Evolutionary conservation across 2,888 invertebrate species (phyloP), one percentile per base, ranked within the genome.

Genomic region (Oxycera nigricornis): DNA sequence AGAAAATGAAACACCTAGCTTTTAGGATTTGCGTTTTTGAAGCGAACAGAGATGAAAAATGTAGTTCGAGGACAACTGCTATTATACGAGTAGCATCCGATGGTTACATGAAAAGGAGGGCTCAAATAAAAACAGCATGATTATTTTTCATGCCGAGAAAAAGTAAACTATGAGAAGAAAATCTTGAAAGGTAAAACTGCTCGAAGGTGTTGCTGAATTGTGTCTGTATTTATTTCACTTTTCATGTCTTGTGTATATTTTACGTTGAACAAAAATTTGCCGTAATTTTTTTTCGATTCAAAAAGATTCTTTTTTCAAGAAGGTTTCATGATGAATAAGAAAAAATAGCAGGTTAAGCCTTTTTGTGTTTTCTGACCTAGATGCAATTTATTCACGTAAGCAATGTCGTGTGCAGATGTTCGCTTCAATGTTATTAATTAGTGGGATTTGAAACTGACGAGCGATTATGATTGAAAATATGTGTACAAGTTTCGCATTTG

Each of bases 121-220:
- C 52, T 22, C 20, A 55, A 11, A 55, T 22, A 9, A 55, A 11
- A 55, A 55, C 22, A 22, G 17, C 2, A 55, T 24, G 52, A 55
- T 55, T 20, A 22, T 55, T 20, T n/a, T 46, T 46, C 46, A 14
- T 46, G 14, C 3, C 4, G 14, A 46, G 6, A 46, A 46, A 46
- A 46, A 46, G 46, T 46, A 3, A 7, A 46, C 6, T 46, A 46
- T n/a, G 46, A 46, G 14, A 46, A 14, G 6, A 46, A 3, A 3
- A 35, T 46, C 46, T n/a, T 7, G 46, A 46, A 46, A 46, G 46
- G 46, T n/a, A 46, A 46, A 46, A 46, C 46, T 46, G 46, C 46
- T 46, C 46, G 46, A 46, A 46, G 46, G 46, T 3, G 46, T 46
- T 46, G 46, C n/a, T 17, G n/a, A 46, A 46, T 46, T 2, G 17